Evolutionary conservation across 2,888 invertebrate genomes (phyloP).

Genomic region (Pelosia muscerda): DNA sequence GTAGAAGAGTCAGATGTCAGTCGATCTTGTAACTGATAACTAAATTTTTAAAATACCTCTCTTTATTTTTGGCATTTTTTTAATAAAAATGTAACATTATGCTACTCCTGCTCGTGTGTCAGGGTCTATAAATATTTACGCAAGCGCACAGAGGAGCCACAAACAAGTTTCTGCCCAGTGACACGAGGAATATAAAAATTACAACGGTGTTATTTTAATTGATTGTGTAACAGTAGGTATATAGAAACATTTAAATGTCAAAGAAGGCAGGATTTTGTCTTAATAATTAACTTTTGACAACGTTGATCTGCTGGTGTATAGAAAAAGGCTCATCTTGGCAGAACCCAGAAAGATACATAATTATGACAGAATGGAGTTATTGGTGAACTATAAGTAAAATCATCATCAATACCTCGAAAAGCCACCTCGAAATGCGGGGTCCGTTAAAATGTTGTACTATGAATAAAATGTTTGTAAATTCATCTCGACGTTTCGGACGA

Average conservation of each 20-base stretch:
- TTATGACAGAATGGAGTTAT: no score
- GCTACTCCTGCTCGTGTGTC: slow-evolving; percentile 23
- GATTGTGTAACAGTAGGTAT: slow-evolving; percentile 42
- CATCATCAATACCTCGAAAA: no score
- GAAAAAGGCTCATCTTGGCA: no score
- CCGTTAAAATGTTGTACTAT: no score
- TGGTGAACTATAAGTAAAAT: no score
- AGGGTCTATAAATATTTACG: slow-evolving; percentile 39
- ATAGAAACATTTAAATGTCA: slow-evolving; percentile 27
- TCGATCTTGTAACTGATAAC: background rate
- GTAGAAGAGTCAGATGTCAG: background rate
- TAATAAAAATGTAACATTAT: slow-evolving; percentile 24
- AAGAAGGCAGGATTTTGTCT: no score
- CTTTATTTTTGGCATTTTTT: slow-evolving; percentile 10
- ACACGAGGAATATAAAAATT: slow-evolving; percentile 31
- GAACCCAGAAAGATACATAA: no score
- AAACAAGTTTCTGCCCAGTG: slow-evolving; percentile 19
- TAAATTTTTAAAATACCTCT: slow-evolving; percentile 7
- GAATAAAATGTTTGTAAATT: no score
- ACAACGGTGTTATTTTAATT: slow-evolving; percentile 42
- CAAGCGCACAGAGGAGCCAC: slow-evolving; percentile 35
- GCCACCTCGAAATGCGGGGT: no score
- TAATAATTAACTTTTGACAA: no score
- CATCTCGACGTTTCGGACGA: no score
- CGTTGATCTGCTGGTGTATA: no score